Conservation (phyloP, 2,113 vertebrate genomes). For the Bubo blakistoni region DNA sequence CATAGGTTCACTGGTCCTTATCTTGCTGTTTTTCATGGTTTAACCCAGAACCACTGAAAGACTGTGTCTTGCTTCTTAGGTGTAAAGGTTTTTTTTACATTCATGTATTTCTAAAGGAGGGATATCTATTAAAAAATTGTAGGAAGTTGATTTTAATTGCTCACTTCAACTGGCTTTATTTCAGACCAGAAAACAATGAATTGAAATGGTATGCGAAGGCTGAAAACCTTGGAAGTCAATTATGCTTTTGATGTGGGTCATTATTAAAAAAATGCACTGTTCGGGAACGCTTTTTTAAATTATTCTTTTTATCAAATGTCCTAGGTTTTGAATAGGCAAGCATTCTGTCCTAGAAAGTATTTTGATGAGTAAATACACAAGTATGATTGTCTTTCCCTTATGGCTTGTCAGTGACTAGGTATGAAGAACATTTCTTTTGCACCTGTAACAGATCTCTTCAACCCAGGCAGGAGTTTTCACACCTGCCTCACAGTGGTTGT, state of each 20-base stretch:
- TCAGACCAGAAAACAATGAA: background rate
- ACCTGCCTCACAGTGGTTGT: background rate
- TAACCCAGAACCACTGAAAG: background rate
- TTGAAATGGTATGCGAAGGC: background rate
- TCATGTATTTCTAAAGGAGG: background rate
- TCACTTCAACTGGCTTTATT: background rate
- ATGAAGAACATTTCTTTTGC: background rate
- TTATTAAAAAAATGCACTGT: background rate
- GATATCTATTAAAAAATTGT: background rate
- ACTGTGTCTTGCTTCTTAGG: background rate
- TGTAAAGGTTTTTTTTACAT: background rate
- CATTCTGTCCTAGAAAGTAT: background rate
- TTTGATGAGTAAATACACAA: background rate
- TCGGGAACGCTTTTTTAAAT: background rate
- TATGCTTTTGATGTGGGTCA: background rate
- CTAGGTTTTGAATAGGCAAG: background rate
- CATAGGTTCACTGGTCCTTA: background rate
- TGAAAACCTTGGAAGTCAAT: background rate
- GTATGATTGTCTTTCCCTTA: background rate
- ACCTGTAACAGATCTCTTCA: background rate
- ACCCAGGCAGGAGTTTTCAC: background rate
- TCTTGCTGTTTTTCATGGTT: background rate
- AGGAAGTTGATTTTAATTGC: background rate
- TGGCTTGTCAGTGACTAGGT: background rate
- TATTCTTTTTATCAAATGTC: background rate